phyloP scores from a whole-genome alignment of 2,797 vertebrate genomes.

The Furcifer pardalis region DNA sequence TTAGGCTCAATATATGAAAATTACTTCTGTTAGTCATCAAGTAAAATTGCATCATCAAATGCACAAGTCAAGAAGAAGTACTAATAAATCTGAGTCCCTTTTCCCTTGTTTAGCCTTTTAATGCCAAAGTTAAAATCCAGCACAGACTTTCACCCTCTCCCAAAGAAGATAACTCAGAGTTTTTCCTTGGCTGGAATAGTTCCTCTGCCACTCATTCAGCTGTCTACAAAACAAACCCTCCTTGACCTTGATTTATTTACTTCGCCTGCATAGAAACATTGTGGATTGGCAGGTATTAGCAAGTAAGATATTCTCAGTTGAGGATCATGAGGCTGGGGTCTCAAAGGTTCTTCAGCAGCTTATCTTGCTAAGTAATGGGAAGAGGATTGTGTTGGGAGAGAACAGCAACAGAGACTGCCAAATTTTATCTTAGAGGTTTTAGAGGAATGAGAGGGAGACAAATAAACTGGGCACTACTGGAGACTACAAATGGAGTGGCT shows the following conservation, averaged over 20 bases:
- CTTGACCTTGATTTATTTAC: neutral
- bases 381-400: neutral
- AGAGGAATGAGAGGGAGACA: neutral
- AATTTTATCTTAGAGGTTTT: too few relatives aligned
- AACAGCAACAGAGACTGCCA: neutral
- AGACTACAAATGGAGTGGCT: too few relatives aligned
- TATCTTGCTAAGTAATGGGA: neutral
- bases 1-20: neutral
- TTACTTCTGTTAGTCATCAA: neutral
- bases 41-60: neutral
- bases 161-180: neutral
- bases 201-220: neutral
- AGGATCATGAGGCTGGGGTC: neutral
- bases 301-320: neutral
- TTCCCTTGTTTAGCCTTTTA: neutral
- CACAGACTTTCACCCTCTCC: neutral
- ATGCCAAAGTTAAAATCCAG: neutral
- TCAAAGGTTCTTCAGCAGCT: neutral
- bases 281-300: neutral
- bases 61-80: neutral
- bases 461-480: neutral
- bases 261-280: neutral
- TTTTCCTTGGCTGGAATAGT: neutral
- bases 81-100: neutral
- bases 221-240: neutral